Percentiles rank a stretch among this genome's conserved stretches.
These are phyloP conservation scores for Leuciscus waleckii DNA, from an alignment of 2,797 vertebrate genomes.

Conservation along the genomic window DNA sequence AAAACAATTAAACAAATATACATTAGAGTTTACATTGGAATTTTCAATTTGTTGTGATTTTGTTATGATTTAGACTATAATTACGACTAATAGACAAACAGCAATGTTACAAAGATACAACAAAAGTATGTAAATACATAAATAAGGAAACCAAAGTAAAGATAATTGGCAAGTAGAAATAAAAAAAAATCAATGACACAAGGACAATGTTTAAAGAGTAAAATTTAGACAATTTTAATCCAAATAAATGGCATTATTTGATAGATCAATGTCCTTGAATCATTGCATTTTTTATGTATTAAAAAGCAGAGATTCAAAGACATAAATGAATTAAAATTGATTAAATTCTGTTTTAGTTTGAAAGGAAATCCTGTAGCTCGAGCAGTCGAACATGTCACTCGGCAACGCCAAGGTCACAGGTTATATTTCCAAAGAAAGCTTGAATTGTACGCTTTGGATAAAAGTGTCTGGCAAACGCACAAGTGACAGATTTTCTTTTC, in stretches of 20 bases:
- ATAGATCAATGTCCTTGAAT: neutral
- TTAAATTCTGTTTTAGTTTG: neutral
- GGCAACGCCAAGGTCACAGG: neutral
- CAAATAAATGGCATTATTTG: neutral
- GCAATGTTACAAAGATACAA: neutral
- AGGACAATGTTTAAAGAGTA: neutral
- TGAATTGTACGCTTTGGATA: neutral
- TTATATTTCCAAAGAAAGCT: neutral
- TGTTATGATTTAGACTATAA: neutral
- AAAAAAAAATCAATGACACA: too few species aligned
- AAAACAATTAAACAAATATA: too few species aligned
- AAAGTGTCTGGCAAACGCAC: neutral
- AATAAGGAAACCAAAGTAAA: neutral
- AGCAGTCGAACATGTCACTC: neutral
- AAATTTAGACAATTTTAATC: neutral
- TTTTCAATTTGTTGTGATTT: neutral
- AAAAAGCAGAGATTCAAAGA: neutral
- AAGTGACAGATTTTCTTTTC: neutral
- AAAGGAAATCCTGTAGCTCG: neutral
- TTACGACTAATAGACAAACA: neutral
- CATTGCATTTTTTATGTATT: neutral
- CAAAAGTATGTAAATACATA: neutral
- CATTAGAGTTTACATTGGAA: neutral
- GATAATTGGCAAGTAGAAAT: neutral
- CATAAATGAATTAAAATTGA: neutral